These are phyloP conservation scores for Notothenia coriiceps DNA, from an alignment of 2,113 vertebrate species.

Conservation along the genomic window DNA sequence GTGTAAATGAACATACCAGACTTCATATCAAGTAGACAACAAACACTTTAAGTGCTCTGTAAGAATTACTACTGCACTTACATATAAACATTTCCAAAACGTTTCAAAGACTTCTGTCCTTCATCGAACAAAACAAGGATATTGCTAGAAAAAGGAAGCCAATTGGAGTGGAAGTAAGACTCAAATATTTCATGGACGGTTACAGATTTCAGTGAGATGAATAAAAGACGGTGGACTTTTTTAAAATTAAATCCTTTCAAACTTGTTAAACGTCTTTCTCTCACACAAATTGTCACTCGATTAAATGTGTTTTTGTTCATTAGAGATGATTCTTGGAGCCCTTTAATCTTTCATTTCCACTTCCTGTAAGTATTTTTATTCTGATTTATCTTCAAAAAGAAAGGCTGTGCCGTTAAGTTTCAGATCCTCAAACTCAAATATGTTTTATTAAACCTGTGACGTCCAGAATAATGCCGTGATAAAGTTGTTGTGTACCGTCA, in stretches of 20 bases:
- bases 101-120: neutral
- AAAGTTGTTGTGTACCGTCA: neutral
- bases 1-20: slow-evolving; percentile 3
- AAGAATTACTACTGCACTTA: neutral
- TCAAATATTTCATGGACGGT: neutral
- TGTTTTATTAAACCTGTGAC: neutral
- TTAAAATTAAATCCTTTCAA: neutral
- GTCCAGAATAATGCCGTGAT: neutral
- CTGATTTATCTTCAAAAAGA: too few species aligned
- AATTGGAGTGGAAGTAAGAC: neutral
- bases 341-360: neutral
- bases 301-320: neutral
- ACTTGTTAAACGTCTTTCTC: neutral
- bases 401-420: too few species aligned
- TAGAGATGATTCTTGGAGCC: too few species aligned
- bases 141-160: neutral
- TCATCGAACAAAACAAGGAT: neutral
- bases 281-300: neutral
- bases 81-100: neutral
- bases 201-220: neutral
- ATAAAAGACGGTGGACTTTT: neutral
- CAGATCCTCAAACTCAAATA: neutral
- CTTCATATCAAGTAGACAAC: neutral
- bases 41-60: neutral
- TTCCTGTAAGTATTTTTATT: neutral